Evolutionary conservation across 1,140 invertebrate genomes (phyloP), one percentile per base, ranked within the genome.

Genomic region (Aradophagus sp.): DNA sequence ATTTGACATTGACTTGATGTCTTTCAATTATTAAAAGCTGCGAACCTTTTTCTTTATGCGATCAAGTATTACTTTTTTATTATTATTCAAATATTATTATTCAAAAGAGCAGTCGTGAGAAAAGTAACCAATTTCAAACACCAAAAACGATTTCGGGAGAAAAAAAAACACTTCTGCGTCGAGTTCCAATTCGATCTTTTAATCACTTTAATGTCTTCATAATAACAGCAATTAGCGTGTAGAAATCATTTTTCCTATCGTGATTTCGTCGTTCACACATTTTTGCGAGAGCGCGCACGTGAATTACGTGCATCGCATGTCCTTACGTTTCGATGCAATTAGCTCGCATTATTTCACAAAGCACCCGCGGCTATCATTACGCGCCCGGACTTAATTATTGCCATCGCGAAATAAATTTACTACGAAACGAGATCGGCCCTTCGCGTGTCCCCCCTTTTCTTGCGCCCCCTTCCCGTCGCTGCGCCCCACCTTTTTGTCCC

Each of bases 261-360:
- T 59, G 52, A 66, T 59, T 68, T 59, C 8, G 34, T 44, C 23
- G 16, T 56, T 59, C 58, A 31, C 11, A 17, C 38, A 59, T 59
- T 67, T 67, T 67, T 67, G 41, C 20, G 23, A 14, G 4, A 11
- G 12, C 0, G 17, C 10, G 14, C 38, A 52, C n/a, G 50, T 42
- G 47, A 13, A 11, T 53, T 62, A 62, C 63, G 17, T 36, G 32
- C 35, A 44, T 58, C 26, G 56, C 58, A 56, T 69, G 44, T 55
- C 38, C 53, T 15, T 39, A 39, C 38, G 38, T 47, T 62, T 70
- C 39, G 50, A 70, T 62, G 58, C 55, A 63, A 70, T 70, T 70
- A 70, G 41, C 67, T 61, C 58, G 38, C 67, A 70, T 58, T 70
- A 62, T 63, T 70, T 61, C 55, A 45, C 45, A 50, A 67, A 58